These are phyloP conservation scores for Serrognathus titanus DNA, from an alignment of 2,888 invertebrate genomes.

Conservation along the genomic window DNA sequence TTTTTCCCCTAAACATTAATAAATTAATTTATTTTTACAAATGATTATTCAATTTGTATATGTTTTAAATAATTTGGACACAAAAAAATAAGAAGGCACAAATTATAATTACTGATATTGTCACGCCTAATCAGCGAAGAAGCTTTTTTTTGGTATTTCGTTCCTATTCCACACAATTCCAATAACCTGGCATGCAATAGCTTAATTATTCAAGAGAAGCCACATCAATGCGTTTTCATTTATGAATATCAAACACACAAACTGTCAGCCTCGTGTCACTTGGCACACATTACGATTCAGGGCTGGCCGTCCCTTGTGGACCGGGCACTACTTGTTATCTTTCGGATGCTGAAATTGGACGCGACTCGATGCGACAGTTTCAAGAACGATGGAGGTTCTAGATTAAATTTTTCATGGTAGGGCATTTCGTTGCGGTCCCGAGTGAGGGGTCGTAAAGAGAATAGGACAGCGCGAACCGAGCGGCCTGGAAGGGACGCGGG, in stretches of 20 bases:
- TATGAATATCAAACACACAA: slow-evolving; percentile 8
- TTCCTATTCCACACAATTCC: too few relatives aligned
- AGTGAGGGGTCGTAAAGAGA: slow-evolving; percentile 34
- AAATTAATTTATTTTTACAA: too few relatives aligned
- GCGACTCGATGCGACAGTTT: slow-evolving; percentile 37
- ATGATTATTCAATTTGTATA: too few relatives aligned
- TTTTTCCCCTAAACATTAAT: too few relatives aligned
- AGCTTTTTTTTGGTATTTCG: too few relatives aligned
- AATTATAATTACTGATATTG: too few relatives aligned
- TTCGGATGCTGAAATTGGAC: slow-evolving; percentile 33
- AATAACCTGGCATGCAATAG: too few relatives aligned
- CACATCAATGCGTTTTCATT: too few relatives aligned
- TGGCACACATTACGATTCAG: slow-evolving; percentile 32
- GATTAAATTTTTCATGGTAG: slow-evolving; percentile 45
- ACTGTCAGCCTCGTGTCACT: slow-evolving; percentile 28
- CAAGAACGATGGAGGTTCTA: slow-evolving; percentile 34
- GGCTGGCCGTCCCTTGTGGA: slow-evolving; percentile 27
- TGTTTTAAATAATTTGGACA: too few relatives aligned
- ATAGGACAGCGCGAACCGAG: slow-evolving; percentile 26
- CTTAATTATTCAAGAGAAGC: too few relatives aligned
- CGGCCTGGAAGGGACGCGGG: slow-evolving; percentile 27
- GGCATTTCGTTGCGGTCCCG: slow-evolving; percentile 32
- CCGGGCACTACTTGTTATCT: slow-evolving; percentile 33
- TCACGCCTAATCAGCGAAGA: too few relatives aligned
- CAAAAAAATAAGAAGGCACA: too few relatives aligned